A percentile compares a stretch with the other conserved stretches of the same genome.
These are phyloP conservation scores for Rhegmatorhina hoffmannsi DNA, from an alignment of 2,113 vertebrate genomes.

Conservation along the genomic window DNA sequence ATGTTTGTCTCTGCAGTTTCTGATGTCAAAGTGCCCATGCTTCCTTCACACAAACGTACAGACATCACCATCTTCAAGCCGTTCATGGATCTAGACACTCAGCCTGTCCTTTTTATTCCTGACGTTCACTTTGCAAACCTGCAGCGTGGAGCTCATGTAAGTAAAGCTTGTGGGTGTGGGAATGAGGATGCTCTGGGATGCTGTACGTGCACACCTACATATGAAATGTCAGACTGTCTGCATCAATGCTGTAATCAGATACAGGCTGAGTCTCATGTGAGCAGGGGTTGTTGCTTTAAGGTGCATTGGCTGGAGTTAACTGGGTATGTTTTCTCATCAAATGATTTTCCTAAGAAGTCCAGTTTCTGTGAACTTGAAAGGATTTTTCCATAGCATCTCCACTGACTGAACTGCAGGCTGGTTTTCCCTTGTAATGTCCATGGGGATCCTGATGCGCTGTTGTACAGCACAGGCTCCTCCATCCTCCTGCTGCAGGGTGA, in stretches of 20 bases:
- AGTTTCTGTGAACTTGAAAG: background rate
- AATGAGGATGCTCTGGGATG: background rate
- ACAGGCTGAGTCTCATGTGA: background rate
- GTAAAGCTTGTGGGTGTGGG: conserved; percentile 35
- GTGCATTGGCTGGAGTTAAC: background rate
- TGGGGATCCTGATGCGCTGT: background rate
- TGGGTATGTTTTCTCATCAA: background rate
- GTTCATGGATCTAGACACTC: conserved; percentile 88
- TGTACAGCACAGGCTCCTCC: background rate
- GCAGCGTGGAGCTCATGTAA: conserved; percentile 89
- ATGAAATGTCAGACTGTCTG: background rate
- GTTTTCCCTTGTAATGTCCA: background rate
- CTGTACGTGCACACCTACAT: rapidly evolving
- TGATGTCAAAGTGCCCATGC: conserved; percentile 88
- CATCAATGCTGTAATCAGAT: background rate
- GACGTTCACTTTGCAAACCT: conserved; percentile 92
- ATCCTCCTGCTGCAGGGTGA: background rate
- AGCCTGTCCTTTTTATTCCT: conserved; percentile 97
- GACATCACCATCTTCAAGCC: conserved; percentile 95
- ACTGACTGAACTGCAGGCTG: background rate
- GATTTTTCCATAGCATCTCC: background rate
- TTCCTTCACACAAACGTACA: conserved; percentile 88
- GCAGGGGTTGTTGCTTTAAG: background rate
- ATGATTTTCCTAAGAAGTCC: background rate
- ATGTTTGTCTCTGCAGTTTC: conserved; percentile 68